Evolutionary conservation across 2,113 vertebrate species (phyloP), one percentile per base, ranked within the genome.

Genomic region (Cyphomyrus discorhynchus): DNA sequence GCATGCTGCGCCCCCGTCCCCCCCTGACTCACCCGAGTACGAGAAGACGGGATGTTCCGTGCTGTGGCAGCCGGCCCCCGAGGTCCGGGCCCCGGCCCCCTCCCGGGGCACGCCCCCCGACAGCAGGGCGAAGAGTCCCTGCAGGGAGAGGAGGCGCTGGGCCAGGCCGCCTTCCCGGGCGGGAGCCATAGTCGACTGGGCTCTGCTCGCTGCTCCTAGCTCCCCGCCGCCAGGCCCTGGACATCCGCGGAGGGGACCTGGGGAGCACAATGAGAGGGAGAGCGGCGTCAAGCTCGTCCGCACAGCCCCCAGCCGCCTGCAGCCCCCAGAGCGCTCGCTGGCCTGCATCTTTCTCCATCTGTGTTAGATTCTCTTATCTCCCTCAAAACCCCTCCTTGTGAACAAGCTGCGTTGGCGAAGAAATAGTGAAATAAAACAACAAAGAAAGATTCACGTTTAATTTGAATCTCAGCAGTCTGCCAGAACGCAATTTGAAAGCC

Each of bases 21-120:
- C 27, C 77, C 10, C 52, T 17, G 39, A 53, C 89, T 96, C 92
- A 97, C 96, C 96, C 95, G 94, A 93, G 87, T 96, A 95, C 7
- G 94, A 90, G 70, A 96, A 90, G 89, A 96, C 49, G 0, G 96
- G 96, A 80, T 96, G 96, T 52, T 95, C 96, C 2, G 88, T 85
- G 91, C 92, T 92, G 90, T 94, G 95, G 90, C 96, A 97, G 47
- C 90, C 92, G 0, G 70, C 82, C 0, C 93, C 80, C 0, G 94
- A 94, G 56, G 35, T 84, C 35, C 87, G 19, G 87, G 89, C 86
- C 0, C 91, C 66, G 56, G 90, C 46, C 21, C 66, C 53, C 42
- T 88, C 86, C 66, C 15, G 31, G 74, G 85, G 52, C 77, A 39
- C 11, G 17, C 45, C 87, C 83, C 88, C 88, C 3, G 56, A 90